Evolutionary conservation across 2,888 invertebrate species (phyloP), one percentile per base, ranked within the genome.

Genomic region (Mythimna pallens): DNA sequence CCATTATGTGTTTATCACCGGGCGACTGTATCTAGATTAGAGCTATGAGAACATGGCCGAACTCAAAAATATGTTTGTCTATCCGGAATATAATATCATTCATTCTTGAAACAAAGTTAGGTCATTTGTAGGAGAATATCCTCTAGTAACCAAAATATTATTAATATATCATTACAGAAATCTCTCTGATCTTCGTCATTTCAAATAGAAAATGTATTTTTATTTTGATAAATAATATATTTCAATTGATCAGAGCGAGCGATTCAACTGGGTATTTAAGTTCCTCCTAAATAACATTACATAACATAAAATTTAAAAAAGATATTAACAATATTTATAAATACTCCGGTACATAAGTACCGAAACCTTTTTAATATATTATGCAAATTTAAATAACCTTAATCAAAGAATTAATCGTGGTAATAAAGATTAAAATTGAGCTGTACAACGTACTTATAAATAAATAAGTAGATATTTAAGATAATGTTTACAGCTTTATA

Each of bases 391-490:
- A 20, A 47, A 47, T n/a, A 63, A 59, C n/a, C 9, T 5, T 25
- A 40, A 22, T 57, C 40, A 55, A 65, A 36, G 3, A 65, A 54
- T n/a, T 40, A 30, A 25, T 17, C 47, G 7, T 12, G 14, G 6
- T 17, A 14, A 66, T 76, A 63, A 70, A 78, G 70, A 81, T 78
- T 64, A 55, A 54, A 50, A 34, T 22, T 22, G 30, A 64, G 54
- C 17, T 54, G 9, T 22, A 78, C 4, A 14, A 50, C 12, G 34
- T 63, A 43, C 30, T 34, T n/a, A 43, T 54, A 40, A 55, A 55
- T 54, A 50, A 40, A 30, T 58, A 34, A 3, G 8, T 64, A 17
- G 20, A 6, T 55, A 22, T 55, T 40, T 50, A 22, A n/a, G 59
- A 54, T 76, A 22, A 76, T 10, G 22, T 69, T 77, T 50, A 58